Evolutionary conservation across 2,113 vertebrate species (phyloP), one percentile per base, ranked within the genome.

Genomic region (Chauna torquata): DNA sequence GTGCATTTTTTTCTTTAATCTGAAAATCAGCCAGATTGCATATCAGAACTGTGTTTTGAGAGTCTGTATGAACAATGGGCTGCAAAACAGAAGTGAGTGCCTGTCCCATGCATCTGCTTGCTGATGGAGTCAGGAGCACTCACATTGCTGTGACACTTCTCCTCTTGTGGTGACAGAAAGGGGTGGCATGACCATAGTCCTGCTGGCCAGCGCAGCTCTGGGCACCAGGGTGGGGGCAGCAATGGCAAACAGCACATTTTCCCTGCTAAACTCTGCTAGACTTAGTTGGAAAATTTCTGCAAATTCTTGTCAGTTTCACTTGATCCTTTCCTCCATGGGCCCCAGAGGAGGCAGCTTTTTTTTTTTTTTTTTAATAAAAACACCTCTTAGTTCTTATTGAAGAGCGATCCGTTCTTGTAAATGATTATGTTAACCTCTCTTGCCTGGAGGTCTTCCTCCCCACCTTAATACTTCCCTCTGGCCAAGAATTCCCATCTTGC

Each of bases 221-320:
- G 62, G 16, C 1, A 3, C 83, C 30, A 47, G 40, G 45, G 30
- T 52, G 28, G 22, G n/a, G 5, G 38, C 47, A 89, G 74, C 5
- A 5, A 32, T 57, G 57, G 52, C 71, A 75, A 75, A 45, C 0
- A 0, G 7, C 44, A 30, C 0, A 0, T 20, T 59, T 86, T 36
- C 34, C 23, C 58, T 77, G 49, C 70, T 69, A 28, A 82, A 75
- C 16, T 57, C 62, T 70, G 50, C 6, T 27, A 65, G 52, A 16
- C 22, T 24, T 47, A 27, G 30, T 44, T 65, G 52, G 54, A 76
- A 66, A 6, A 10, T 20, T 58, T 79, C 69, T 2, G 57, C 17
- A 62, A 47, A 20, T 68, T 40, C 79, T 90, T 76, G 5, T 20
- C 59, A 36, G 27, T 45, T 94, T 90, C 24, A 11, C 44, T 68